Conservation (phyloP, 2,888 invertebrate genomes). For the Coecobrya sp. region DNA sequence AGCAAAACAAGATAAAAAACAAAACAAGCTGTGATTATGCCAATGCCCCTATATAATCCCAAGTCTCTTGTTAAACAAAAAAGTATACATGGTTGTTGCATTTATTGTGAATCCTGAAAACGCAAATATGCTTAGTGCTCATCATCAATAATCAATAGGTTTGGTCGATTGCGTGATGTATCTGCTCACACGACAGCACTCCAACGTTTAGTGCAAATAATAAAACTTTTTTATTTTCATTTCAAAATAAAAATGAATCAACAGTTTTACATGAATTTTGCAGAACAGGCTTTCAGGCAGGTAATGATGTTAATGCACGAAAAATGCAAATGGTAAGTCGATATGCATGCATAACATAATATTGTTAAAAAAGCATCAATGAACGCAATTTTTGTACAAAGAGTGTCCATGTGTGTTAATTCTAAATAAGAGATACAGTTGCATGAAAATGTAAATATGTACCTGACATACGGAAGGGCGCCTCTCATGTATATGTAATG, state of each 20-base stretch:
- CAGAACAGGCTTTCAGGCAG: background rate
- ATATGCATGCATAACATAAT: too few species aligned
- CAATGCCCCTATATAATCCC: background rate
- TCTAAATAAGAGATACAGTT: too few species aligned
- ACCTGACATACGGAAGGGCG: too few species aligned
- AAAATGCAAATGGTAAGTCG: background rate
- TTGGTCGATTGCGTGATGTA: conserved; percentile 20
- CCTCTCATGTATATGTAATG: background rate
- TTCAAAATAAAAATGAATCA: background rate
- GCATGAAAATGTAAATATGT: too few species aligned
- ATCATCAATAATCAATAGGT: conserved; percentile 37
- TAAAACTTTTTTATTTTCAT: background rate
- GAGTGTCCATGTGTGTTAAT: too few species aligned
- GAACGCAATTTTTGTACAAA: too few species aligned
- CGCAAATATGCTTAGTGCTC: background rate
- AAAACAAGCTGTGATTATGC: background rate
- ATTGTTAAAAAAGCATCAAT: too few species aligned
- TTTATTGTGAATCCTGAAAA: background rate
- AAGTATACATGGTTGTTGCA: background rate
- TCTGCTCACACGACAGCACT: background rate
- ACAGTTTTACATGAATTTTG: background rate
- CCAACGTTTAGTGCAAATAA: background rate
- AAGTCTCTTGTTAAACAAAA: conserved; percentile 2
- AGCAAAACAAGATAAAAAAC: background rate
- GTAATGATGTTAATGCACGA: background rate